Evolutionary conservation across 2,888 invertebrate species (phyloP).

Genomic region (Drosophila ustulata): DNA sequence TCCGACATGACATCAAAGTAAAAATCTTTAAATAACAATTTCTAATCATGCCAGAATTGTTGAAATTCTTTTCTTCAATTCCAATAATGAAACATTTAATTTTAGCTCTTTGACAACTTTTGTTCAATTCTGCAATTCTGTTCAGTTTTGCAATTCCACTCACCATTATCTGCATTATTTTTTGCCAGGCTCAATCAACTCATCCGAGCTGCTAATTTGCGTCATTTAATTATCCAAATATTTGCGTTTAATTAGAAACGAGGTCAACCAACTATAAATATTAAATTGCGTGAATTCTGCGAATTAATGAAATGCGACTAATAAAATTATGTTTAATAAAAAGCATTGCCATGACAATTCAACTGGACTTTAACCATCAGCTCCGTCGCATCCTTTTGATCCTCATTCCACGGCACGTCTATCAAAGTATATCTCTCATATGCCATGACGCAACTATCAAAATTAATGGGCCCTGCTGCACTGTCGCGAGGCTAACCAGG

Average conservation of each 20-base stretch:
- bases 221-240: conserved; percentile 72
- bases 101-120: too few species aligned
- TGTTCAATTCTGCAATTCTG: too few species aligned
- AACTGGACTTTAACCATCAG: conserved; percentile 6
- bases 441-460: conserved; percentile 72
- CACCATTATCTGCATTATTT: neutral
- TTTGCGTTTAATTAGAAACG: conserved; percentile 78
- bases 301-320: conserved; percentile 78
- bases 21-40: too few species aligned
- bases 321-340: conserved; percentile 74
- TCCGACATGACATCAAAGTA: too few species aligned
- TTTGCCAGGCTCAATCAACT: conserved; percentile 9
- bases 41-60: too few species aligned
- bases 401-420: conserved; percentile 33
- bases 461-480: conserved; percentile 67
- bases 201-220: conserved; percentile 51
- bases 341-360: conserved; percentile 62
- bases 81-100: too few species aligned
- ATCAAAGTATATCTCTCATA: conserved; percentile 71
- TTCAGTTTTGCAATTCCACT: neutral
- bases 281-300: conserved; percentile 72
- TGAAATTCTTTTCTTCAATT: too few species aligned
- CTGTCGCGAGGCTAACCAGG: conserved; percentile 24
- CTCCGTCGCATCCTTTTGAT: neutral
- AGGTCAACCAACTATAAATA: conserved; percentile 77